Percentiles rank a stretch among this genome's conserved stretches.
Conservation (phyloP, 2,113 vertebrate species). For the Coreoperca whiteheadi region DNA sequence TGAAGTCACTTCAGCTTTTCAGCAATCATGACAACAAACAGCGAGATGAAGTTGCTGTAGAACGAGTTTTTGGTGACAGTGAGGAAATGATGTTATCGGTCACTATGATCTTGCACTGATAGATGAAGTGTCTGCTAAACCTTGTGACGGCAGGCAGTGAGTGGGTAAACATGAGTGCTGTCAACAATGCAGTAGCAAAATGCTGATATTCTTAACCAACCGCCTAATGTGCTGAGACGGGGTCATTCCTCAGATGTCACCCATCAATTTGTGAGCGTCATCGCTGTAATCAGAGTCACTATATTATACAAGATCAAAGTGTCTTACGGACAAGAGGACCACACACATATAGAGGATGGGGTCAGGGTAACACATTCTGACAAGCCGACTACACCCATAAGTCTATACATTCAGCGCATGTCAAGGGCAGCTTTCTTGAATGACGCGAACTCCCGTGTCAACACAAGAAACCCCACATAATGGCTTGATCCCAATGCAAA, state of each 20-base stretch:
- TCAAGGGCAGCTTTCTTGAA: background rate
- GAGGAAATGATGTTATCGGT: slow-evolving; percentile 72
- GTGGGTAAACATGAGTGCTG: background rate
- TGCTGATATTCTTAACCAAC: background rate
- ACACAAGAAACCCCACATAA: background rate
- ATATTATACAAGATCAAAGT: background rate
- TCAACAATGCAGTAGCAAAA: slow-evolving; percentile 16
- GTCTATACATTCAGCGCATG: too few relatives aligned
- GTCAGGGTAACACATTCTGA: too few relatives aligned
- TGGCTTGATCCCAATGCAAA: background rate
- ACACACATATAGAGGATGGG: background rate
- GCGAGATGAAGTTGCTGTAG: slow-evolving; percentile 55
- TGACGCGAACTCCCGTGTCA: background rate
- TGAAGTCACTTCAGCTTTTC: slow-evolving; percentile 32
- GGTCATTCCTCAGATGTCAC: slow-evolving; percentile 9
- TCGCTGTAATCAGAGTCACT: background rate
- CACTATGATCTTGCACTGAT: slow-evolving; percentile 52
- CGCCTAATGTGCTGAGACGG: too few relatives aligned
- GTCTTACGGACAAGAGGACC: background rate
- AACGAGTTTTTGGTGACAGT: slow-evolving; percentile 65
- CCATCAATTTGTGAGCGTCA: background rate
- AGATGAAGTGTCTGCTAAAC: slow-evolving; percentile 32
- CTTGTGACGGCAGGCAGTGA: background rate
- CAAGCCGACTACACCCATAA: too few relatives aligned
- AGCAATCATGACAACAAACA: slow-evolving; percentile 47